Evolutionary conservation across 2,797 vertebrate genomes (phyloP).

Genomic region (Simalia tracyae): DNA sequence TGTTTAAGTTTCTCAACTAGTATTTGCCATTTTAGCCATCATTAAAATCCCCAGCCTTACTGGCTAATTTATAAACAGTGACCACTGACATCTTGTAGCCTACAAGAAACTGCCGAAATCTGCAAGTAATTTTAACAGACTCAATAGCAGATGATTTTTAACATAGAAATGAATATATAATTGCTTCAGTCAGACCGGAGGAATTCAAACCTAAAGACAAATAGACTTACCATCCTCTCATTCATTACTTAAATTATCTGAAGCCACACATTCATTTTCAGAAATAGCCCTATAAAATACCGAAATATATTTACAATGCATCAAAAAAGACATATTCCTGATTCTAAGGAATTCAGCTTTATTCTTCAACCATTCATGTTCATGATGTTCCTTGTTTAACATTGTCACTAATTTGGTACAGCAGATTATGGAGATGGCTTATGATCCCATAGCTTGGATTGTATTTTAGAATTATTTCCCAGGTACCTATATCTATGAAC

Average conservation of each 20-base stretch:
- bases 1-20: neutral
- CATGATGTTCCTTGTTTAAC: neutral
- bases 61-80: constrained; percentile 65
- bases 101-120: constrained; percentile 64
- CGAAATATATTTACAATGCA: constrained; percentile 31
- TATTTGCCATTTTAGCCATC: neutral
- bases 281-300: constrained; percentile 47
- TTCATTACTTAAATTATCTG: constrained; percentile 67
- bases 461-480: neutral
- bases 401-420: constrained; percentile 24
- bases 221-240: constrained; percentile 67
- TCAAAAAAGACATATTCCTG: constrained; percentile 37
- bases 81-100: constrained; percentile 60
- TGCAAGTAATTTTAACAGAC: constrained; percentile 66
- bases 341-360: constrained; percentile 10
- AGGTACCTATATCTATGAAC: neutral
- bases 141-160: constrained; percentile 66
- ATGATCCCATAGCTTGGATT: neutral
- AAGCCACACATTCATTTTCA: constrained; percentile 54
- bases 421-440: neutral
- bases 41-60: constrained; percentile 33
- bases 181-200: constrained; percentile 62
- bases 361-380: neutral
- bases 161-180: constrained; percentile 61
- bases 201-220: constrained; percentile 68